A percentile compares a stretch with the other conserved stretches of the same genome.
These are phyloP conservation scores for Alviniconcha marisindica DNA, from an alignment of 1,140 invertebrate genomes.

Conservation along the genomic window DNA sequence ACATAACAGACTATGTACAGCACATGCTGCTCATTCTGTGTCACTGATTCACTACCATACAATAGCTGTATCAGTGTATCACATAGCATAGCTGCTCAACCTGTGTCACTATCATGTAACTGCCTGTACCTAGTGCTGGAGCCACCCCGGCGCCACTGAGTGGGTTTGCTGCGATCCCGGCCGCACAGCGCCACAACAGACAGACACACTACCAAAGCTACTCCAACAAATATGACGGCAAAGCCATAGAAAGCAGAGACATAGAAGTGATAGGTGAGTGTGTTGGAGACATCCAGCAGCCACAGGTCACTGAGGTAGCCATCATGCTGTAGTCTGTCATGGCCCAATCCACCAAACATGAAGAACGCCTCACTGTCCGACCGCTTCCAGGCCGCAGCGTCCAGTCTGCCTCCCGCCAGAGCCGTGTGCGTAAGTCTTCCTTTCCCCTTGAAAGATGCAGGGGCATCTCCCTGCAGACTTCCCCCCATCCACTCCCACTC, in stretches of 20 bases:
- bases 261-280: background rate
- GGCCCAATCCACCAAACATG: conserved; percentile 58
- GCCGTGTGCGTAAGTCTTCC: conserved; percentile 31
- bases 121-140: conserved; percentile 28
- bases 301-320: conserved; percentile 59
- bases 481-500: conserved; percentile 58
- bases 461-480: conserved; percentile 42
- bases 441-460: conserved; percentile 35
- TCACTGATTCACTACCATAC: no score
- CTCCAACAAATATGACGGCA: conserved; percentile 24
- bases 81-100: no score
- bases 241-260: conserved; percentile 30
- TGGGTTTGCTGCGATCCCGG: conserved; percentile 18
- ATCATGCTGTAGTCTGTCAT: conserved; percentile 47
- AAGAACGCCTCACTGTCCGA: conserved; percentile 42
- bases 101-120: conserved; percentile 33
- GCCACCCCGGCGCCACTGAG: conserved; percentile 9
- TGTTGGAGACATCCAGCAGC: conserved; percentile 45
- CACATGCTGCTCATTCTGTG: no score
- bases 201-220: conserved; percentile 31
- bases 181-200: conserved; percentile 29
- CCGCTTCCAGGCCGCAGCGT: conserved; percentile 49
- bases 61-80: no score
- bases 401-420: conserved; percentile 52
- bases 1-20: no score